Conservation (phyloP, 2,888 invertebrate species). For the Xylota segnis region DNA sequence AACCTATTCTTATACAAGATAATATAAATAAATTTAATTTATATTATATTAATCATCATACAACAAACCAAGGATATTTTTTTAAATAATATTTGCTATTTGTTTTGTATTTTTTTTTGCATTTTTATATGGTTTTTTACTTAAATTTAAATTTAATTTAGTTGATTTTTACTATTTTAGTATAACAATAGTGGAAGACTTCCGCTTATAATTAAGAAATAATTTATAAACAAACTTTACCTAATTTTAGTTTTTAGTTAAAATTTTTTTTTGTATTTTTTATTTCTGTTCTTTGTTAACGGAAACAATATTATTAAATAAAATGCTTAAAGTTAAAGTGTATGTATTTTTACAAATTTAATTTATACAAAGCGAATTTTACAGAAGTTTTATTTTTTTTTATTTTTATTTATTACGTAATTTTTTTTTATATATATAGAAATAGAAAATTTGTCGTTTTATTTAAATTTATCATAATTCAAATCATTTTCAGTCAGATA, state of each 20-base stretch:
- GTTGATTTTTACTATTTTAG: conserved; percentile 73
- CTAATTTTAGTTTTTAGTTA: conserved; percentile 6
- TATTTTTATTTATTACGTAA: conserved; percentile 24
- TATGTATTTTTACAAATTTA: conserved; percentile 10
- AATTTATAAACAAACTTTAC: conserved; percentile 69
- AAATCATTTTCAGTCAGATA: conserved; percentile 73
- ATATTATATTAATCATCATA: conserved; percentile 7
- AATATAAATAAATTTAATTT: conserved; percentile 60
- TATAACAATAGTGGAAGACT: conserved; percentile 84
- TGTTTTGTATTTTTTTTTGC: conserved; percentile 18
- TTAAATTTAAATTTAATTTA: conserved; percentile 62
- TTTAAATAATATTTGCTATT: conserved; percentile 28
- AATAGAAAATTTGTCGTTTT: conserved; percentile 70
- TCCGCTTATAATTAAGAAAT: conserved; percentile 83
- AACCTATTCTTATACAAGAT: conserved; percentile 64
- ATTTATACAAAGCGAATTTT: conserved; percentile 45
- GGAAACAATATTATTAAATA: conserved; percentile 28
- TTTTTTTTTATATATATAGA: conserved; percentile 65
- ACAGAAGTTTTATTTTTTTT: conserved; percentile 31
- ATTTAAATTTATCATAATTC: conserved; percentile 62
- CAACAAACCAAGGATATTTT: conserved; percentile 44
- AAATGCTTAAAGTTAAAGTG: conserved; percentile 3
- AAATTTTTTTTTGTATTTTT: conserved; percentile 17
- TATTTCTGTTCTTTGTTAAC: conserved; percentile 15
- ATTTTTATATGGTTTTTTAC: conserved; percentile 49